Conservation (phyloP, 2,797 vertebrate genomes). For the Margarornis squamiger region DNA sequence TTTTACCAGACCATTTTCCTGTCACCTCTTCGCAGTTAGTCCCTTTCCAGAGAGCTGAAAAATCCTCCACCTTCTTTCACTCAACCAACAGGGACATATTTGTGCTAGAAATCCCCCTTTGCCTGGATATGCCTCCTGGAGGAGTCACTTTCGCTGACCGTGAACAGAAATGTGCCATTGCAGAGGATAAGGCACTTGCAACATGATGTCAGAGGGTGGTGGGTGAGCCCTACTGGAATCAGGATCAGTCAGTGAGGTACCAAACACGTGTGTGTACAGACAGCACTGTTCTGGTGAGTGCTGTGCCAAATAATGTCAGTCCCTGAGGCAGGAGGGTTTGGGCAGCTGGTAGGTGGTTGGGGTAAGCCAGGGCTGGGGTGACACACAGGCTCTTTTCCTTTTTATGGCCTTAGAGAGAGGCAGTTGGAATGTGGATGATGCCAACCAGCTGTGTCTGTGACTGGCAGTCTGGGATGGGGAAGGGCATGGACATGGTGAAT, state of each 20-base stretch:
- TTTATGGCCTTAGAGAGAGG: neutral
- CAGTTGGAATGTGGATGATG: neutral
- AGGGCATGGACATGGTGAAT: neutral
- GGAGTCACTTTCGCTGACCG: rapidly evolving
- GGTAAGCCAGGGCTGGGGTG: neutral
- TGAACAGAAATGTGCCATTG: neutral
- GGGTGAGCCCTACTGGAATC: neutral
- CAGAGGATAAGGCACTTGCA: neutral
- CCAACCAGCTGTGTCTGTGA: neutral
- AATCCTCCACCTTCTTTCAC: neutral
- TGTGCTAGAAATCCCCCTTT: neutral
- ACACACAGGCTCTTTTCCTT: neutral
- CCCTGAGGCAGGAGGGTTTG: neutral
- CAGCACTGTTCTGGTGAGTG: neutral
- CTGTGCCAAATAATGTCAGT: neutral
- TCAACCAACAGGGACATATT: neutral
- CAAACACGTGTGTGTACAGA: neutral
- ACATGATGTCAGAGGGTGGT: neutral
- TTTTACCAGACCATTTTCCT: neutral
- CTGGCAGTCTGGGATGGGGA: neutral
- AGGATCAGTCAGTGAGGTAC: neutral
- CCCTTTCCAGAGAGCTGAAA: neutral
- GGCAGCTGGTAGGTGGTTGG: neutral
- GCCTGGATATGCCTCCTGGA: neutral
- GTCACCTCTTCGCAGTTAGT: neutral